Percentiles rank a stretch among this genome's conserved stretches.
Conservation (phyloP, 2,113 vertebrate species). For the Phyllopteryx taeniolatus region DNA sequence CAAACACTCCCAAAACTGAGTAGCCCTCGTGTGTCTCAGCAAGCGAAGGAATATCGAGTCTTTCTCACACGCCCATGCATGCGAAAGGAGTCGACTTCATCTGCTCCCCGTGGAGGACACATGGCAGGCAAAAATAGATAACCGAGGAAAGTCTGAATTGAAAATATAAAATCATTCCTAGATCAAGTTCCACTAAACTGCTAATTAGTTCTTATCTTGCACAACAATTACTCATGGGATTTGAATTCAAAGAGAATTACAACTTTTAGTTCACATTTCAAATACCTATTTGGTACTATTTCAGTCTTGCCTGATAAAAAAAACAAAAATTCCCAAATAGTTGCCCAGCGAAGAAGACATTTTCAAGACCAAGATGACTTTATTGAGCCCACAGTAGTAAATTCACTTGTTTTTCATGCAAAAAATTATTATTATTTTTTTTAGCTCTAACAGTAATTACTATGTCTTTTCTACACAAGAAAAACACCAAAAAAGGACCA, state of each 20-base stretch:
- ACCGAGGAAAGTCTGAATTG: slow-evolving; percentile 38
- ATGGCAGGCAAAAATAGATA: slow-evolving; percentile 57
- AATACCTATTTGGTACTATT: not conserved
- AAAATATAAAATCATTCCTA: slow-evolving; percentile 39
- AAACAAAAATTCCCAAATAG: too few species aligned
- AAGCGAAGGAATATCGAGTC: slow-evolving; percentile 42
- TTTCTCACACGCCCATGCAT: slow-evolving; percentile 53
- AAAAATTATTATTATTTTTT: not conserved
- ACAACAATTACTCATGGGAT: not conserved
- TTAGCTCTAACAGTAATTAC: not conserved
- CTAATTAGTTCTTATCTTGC: slow-evolving; percentile 7
- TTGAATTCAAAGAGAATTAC: not conserved
- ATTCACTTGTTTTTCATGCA: not conserved
- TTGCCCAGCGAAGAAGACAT: too few species aligned
- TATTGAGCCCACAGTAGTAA: not conserved
- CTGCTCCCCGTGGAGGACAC: slow-evolving; percentile 47
- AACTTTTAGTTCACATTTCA: not conserved
- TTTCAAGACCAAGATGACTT: too few species aligned
- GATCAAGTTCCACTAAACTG: slow-evolving; percentile 22
- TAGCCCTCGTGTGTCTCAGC: slow-evolving; percentile 36
- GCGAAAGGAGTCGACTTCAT: slow-evolving; percentile 45
- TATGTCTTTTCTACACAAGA: not conserved
- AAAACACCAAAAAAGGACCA: not conserved
- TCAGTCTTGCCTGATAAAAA: too few species aligned
- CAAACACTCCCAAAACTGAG: slow-evolving; percentile 38